A percentile compares a stretch with the other conserved stretches of the same genome.
Conservation (phyloP, 2,888 invertebrate genomes). For the Melangyna quadrimaculata region DNA sequence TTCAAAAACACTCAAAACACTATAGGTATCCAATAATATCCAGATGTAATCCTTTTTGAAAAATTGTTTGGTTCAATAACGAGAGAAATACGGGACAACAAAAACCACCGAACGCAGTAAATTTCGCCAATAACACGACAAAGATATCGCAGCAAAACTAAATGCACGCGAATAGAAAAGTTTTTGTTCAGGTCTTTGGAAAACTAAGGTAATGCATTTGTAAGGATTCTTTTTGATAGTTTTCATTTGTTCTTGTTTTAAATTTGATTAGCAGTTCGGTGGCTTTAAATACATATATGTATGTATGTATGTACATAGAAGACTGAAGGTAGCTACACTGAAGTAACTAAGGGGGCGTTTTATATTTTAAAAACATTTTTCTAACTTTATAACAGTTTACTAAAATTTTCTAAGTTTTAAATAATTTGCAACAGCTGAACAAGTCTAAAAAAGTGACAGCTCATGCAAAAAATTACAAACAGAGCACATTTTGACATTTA, state of each 20-base stretch:
- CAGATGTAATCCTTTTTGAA: not conserved
- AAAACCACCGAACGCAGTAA: not conserved
- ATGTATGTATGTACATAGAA: too few species aligned
- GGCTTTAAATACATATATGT: too few species aligned
- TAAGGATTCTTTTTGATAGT: slow-evolving; percentile 50
- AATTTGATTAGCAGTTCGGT: slow-evolving; percentile 52
- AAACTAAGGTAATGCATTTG: slow-evolving; percentile 58
- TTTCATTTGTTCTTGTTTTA: slow-evolving; percentile 26
- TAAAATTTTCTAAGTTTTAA: too few species aligned
- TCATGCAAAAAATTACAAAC: too few species aligned
- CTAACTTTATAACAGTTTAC: too few species aligned
- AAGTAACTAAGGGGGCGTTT: not conserved
- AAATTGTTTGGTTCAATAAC: not conserved
- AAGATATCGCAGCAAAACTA: slow-evolving; percentile 56
- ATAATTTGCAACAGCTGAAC: too few species aligned
- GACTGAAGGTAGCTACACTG: slow-evolving; percentile 11
- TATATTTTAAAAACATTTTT: too few species aligned
- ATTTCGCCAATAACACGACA: slow-evolving; percentile 25
- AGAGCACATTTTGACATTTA: too few species aligned
- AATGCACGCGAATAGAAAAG: slow-evolving; percentile 33
- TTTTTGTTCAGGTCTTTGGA: slow-evolving; percentile 35
- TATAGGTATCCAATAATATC: not conserved
- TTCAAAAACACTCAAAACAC: not conserved
- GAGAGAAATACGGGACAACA: not conserved
- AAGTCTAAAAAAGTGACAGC: too few species aligned